Conservation (phyloP, 2,113 vertebrate genomes). For the Corythoichthys intestinalis region DNA sequence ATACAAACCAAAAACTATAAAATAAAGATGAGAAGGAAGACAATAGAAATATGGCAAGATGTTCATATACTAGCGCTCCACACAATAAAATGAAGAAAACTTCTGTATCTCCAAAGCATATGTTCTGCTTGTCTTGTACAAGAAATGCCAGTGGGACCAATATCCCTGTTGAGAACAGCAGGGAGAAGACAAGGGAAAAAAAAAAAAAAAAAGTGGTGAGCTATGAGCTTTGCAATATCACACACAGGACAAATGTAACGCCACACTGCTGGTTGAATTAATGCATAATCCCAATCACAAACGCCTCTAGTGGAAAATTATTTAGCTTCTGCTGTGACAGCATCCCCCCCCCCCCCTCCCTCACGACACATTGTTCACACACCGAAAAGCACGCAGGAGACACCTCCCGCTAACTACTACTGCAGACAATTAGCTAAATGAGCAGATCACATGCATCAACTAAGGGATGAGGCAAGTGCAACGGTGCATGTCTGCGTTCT, state of each 20-base stretch:
- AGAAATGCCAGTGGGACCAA: constrained; percentile 24
- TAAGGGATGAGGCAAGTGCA: constrained; percentile 23
- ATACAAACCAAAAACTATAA: neutral
- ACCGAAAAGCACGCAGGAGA: constrained; percentile 29
- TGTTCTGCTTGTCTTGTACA: constrained; percentile 9
- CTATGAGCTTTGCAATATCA: constrained; percentile 27
- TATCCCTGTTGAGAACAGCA: constrained; percentile 14
- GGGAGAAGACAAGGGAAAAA: neutral
- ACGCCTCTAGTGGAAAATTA: constrained; percentile 53
- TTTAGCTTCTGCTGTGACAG: constrained; percentile 55
- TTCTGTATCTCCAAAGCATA: constrained; percentile 1
- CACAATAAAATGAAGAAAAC: constrained; percentile 4
- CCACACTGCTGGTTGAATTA: constrained; percentile 38
- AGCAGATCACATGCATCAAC: constrained; percentile 32
- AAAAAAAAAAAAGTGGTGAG: constrained; percentile 7
- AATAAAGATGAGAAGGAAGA: neutral
- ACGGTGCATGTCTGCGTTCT: constrained; percentile 8
- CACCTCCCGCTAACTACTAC: constrained; percentile 5
- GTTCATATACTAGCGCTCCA: neutral
- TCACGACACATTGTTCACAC: constrained; percentile 28
- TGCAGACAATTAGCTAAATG: constrained; percentile 42
- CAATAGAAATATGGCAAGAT: neutral
- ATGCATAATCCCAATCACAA: constrained; percentile 39
- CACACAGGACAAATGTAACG: constrained; percentile 35
- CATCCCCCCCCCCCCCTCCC: constrained; percentile 33